phyloP scores from a whole-genome alignment of 2,888 invertebrate species.

The Congeria kusceri region DNA sequence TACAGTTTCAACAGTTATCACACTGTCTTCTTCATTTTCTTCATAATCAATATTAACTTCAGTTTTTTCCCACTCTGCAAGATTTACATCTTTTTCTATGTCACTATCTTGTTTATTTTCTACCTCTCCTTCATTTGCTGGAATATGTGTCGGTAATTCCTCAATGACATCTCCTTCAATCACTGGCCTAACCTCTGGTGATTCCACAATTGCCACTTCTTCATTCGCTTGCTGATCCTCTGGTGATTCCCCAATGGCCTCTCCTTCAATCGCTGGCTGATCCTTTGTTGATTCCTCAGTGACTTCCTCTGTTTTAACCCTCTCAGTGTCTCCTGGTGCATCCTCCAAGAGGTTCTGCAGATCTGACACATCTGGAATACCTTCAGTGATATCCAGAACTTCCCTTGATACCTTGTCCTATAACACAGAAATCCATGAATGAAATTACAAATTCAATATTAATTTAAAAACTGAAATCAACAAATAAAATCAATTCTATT shows the following conservation, averaged over 20 bases:
- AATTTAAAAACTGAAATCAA: no score
- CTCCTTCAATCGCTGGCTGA: not conserved
- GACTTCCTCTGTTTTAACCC: not conserved
- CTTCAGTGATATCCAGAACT: conserved; percentile 20
- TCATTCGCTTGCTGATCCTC: not conserved
- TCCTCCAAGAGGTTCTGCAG: conserved; percentile 8
- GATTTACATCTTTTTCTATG: not conserved
- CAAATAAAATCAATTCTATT: no score
- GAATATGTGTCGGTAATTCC: not conserved
- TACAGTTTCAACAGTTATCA: not conserved
- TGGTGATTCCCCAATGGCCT: not conserved
- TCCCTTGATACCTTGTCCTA: conserved; percentile 4
- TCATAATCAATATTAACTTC: not conserved
- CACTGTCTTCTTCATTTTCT: conserved; percentile 13
- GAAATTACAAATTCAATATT: no score
- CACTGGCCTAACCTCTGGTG: not conserved
- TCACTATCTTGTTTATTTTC: not conserved
- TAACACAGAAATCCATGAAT: not conserved
- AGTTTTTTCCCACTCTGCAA: not conserved
- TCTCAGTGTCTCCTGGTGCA: not conserved
- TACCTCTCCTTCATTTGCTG: not conserved
- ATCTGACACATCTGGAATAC: conserved; percentile 34
- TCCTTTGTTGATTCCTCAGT: not conserved
- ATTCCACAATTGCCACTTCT: no score
- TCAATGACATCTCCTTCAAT: conserved; percentile 3